A percentile compares a stretch with the other conserved stretches of the same genome.
These are phyloP conservation scores for Dicyrtomina minuta DNA, from an alignment of 2,888 invertebrate species.

Conservation along the genomic window DNA sequence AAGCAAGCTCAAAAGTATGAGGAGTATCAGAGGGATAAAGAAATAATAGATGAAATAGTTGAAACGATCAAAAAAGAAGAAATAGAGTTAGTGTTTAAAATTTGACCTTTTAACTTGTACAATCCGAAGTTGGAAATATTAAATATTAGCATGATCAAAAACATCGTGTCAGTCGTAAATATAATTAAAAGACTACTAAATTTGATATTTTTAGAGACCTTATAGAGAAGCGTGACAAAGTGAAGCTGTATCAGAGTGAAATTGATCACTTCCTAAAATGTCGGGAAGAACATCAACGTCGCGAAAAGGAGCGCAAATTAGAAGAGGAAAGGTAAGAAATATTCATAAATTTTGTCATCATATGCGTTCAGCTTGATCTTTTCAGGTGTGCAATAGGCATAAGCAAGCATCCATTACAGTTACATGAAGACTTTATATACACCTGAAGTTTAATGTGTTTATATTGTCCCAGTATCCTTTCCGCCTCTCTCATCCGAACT, in stretches of 20 bases:
- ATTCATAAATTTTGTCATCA: background rate
- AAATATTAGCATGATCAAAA: no score
- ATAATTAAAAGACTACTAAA: no score
- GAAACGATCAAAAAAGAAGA: conserved; percentile 66
- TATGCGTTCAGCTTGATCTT: no score
- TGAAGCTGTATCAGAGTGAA: conserved; percentile 61
- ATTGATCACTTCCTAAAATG: conserved; percentile 62
- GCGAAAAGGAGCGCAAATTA: conserved; percentile 57
- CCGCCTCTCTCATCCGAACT: no score
- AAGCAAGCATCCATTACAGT: no score
- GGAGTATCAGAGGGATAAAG: conserved; percentile 65
- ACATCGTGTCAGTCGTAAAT: background rate
- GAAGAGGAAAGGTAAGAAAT: conserved; percentile 58
- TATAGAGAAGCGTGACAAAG: conserved; percentile 55
- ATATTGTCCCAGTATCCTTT: no score
- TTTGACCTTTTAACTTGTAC: no score
- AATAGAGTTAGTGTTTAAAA: conserved; percentile 57
- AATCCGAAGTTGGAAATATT: no score
- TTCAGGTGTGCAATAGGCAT: no score
- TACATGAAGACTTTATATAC: no score
- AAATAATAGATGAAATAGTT: conserved; percentile 65
- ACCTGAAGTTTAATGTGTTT: no score
- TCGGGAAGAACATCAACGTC: conserved; percentile 60
- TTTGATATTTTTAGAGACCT: conserved; percentile 14
- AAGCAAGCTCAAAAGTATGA: conserved; percentile 62